Evolutionary conservation across 2,113 vertebrate genomes (phyloP).

Genomic region (Triplophysa tibetana): DNA sequence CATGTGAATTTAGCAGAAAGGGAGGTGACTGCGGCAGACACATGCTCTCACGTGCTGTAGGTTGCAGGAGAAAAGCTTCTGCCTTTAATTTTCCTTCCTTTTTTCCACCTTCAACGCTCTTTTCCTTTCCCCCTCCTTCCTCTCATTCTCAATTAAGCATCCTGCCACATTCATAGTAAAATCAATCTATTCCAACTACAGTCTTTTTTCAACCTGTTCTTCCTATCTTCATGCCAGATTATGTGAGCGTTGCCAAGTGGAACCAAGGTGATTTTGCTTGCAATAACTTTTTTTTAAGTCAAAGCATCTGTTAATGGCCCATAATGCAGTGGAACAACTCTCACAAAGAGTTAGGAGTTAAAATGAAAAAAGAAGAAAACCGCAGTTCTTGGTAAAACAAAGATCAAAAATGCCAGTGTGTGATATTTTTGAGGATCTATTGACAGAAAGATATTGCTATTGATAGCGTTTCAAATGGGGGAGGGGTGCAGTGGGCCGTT

Average conservation of each 20-base stretch:
- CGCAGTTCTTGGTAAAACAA: too few relatives aligned
- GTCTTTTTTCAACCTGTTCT: constrained; percentile 1
- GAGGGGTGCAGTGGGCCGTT: too few relatives aligned
- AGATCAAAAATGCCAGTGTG: too few relatives aligned
- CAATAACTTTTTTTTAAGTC: not conserved
- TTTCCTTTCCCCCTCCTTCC: not conserved
- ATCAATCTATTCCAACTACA: constrained; percentile 26
- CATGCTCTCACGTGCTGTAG: not conserved
- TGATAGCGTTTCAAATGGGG: too few relatives aligned
- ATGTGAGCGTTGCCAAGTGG: not conserved
- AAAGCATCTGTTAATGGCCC: not conserved
- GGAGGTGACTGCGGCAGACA: constrained; percentile 15
- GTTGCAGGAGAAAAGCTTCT: not conserved
- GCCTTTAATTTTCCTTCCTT: not conserved
- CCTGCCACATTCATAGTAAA: not conserved
- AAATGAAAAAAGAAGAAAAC: too few relatives aligned
- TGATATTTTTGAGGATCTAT: too few relatives aligned
- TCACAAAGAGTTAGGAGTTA: too few relatives aligned
- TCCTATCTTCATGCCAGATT: not conserved
- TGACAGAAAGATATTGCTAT: too few relatives aligned
- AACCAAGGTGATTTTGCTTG: not conserved
- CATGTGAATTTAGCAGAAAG: not conserved
- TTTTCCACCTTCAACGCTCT: constrained; percentile 10
- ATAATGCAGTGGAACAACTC: not conserved
- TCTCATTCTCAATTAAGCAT: constrained; percentile 23